phyloP scores from a whole-genome alignment of 2,113 vertebrate genomes.

The Callaeas wilsoni region DNA sequence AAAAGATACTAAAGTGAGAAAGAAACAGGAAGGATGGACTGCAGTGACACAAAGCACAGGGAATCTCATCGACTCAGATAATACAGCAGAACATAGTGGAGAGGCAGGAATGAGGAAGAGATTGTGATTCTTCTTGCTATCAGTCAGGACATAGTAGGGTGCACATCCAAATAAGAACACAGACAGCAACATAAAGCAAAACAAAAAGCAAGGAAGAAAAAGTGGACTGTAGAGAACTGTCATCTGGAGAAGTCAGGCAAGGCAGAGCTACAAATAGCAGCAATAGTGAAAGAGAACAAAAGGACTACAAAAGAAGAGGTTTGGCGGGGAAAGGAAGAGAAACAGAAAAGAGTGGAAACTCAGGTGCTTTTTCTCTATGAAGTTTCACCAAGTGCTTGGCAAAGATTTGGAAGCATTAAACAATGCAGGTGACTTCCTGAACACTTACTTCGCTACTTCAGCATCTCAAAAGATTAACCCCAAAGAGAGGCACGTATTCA shows the following conservation, averaged over 20 bases:
- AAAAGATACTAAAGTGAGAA: neutral
- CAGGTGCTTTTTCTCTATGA: neutral
- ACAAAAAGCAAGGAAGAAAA: neutral
- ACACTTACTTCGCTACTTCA: neutral
- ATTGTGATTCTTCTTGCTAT: neutral
- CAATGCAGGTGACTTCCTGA: neutral
- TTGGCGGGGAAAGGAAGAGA: neutral
- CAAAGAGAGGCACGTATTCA: neutral
- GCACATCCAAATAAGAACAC: neutral
- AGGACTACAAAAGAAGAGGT: neutral
- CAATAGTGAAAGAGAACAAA: neutral
- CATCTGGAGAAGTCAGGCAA: neutral
- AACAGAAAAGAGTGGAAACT: neutral
- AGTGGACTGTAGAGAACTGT: neutral
- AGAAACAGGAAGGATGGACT: neutral
- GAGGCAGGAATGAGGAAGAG: neutral
- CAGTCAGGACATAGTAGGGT: neutral
- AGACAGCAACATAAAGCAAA: neutral
- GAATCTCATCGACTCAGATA: neutral
- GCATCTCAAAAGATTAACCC: neutral
- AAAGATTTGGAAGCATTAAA: neutral
- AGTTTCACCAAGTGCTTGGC: neutral
- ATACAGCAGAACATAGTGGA: neutral
- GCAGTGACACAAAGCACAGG: neutral
- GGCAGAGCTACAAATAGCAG: neutral